Evolutionary conservation across 92 coral and sea anemone genomes (phyloP).

Genomic region (Meandrina meandrites): DNA sequence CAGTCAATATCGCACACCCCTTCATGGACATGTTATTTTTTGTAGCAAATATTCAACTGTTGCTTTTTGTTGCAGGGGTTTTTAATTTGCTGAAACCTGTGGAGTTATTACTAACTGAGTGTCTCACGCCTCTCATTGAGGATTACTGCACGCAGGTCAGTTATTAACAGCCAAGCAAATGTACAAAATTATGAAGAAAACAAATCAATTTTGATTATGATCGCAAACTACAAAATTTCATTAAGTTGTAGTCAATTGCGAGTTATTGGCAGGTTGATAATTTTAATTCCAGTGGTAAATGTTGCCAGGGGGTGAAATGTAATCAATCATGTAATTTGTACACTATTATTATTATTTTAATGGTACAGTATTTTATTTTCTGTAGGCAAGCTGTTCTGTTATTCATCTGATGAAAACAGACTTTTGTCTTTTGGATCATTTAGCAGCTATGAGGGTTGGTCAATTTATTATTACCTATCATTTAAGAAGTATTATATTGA

Average conservation of each 20-base stretch:
- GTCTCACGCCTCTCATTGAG: constrained; percentile 28
- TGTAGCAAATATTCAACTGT: background rate
- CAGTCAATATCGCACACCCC: background rate
- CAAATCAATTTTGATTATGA: too few relatives aligned
- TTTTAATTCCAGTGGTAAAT: too few relatives aligned
- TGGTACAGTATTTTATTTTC: background rate
- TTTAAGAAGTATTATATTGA: background rate
- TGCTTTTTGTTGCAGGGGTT: constrained; percentile 17
- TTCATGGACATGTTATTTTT: background rate
- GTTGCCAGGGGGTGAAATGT: too few relatives aligned
- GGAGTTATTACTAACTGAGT: constrained; percentile 14
- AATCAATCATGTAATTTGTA: too few relatives aligned
- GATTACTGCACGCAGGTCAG: constrained; percentile 39
- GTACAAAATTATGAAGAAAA: background rate
- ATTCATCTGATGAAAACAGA: constrained; percentile 75
- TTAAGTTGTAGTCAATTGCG: too few relatives aligned
- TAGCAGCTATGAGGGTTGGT: constrained; percentile 93
- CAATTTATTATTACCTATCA: background rate
- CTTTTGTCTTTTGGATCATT: constrained; percentile 83
- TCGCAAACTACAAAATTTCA: too few relatives aligned
- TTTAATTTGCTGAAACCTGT: constrained; percentile 32
- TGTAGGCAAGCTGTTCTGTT: constrained; percentile 77
- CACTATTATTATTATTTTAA: too few relatives aligned
- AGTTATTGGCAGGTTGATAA: too few relatives aligned
- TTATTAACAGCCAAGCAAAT: background rate